Conservation (phyloP, 2,113 vertebrate genomes). For the Zingel zingel region DNA sequence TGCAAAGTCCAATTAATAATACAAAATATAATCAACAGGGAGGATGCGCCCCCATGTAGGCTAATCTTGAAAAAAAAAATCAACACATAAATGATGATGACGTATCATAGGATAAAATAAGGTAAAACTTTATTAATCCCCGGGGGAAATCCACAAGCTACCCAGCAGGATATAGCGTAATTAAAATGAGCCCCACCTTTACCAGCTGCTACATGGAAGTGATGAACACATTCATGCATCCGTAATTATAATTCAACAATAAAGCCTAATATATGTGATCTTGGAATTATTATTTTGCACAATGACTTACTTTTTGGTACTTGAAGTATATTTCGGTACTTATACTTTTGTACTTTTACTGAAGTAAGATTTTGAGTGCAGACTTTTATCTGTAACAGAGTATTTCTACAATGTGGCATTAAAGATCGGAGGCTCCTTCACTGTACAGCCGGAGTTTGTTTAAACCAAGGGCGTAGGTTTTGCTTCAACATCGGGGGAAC, state of each 20-base stretch:
- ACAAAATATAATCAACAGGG: neutral
- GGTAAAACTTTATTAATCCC: no score
- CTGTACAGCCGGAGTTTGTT: no score
- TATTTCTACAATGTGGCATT: neutral
- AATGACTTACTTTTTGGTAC: neutral
- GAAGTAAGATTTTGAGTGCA: neutral
- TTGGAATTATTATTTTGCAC: neutral
- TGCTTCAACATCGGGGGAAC: no score
- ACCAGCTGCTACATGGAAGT: neutral
- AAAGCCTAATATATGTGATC: neutral
- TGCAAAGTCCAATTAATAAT: neutral
- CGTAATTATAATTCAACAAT: neutral
- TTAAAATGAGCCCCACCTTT: neutral
- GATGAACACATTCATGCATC: neutral
- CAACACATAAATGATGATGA: no score
- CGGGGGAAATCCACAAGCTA: no score
- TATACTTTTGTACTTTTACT: neutral
- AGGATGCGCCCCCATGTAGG: no score
- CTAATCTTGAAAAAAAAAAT: no score
- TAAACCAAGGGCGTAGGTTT: no score
- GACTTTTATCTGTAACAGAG: neutral
- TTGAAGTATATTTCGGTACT: neutral
- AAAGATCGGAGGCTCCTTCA: no score
- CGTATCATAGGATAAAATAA: no score
- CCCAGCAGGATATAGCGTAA: neutral